These are phyloP conservation scores for Percopsis transmontana DNA, from an alignment of 2,113 vertebrate genomes.

Conservation along the genomic window DNA sequence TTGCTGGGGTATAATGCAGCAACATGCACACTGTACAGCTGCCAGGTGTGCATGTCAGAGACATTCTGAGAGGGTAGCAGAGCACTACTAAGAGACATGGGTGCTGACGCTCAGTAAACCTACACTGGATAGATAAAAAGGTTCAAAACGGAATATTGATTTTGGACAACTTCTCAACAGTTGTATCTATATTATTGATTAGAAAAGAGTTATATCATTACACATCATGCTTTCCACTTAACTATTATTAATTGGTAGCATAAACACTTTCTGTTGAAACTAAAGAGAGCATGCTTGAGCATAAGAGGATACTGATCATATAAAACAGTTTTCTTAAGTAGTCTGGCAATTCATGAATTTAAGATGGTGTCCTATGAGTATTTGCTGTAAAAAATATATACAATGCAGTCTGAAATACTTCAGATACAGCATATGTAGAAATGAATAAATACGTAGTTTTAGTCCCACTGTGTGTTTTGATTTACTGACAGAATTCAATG, in stretches of 20 bases:
- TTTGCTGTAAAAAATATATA: too few relatives aligned
- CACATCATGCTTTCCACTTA: neutral
- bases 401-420: neutral
- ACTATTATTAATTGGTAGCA: neutral
- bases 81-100: neutral
- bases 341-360: too few relatives aligned
- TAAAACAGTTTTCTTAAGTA: too few relatives aligned
- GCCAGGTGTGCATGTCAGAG: too few relatives aligned
- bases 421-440: neutral
- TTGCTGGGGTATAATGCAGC: too few relatives aligned
- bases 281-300: too few relatives aligned
- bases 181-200: constrained; percentile 6
- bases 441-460: too few relatives aligned
- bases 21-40: neutral
- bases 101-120: neutral
- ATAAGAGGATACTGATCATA: too few relatives aligned
- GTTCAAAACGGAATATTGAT: constrained; percentile 15
- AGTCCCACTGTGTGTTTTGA: neutral
- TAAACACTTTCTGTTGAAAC: neutral
- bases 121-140: constrained; percentile 5
- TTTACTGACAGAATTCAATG: neutral
- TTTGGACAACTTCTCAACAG: neutral
- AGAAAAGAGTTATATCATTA: constrained; percentile 1
- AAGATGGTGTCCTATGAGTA: too few relatives aligned
- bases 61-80: neutral